phyloP scores from a whole-genome alignment of 2,797 vertebrate genomes.

The Leptatherina wallacei region DNA sequence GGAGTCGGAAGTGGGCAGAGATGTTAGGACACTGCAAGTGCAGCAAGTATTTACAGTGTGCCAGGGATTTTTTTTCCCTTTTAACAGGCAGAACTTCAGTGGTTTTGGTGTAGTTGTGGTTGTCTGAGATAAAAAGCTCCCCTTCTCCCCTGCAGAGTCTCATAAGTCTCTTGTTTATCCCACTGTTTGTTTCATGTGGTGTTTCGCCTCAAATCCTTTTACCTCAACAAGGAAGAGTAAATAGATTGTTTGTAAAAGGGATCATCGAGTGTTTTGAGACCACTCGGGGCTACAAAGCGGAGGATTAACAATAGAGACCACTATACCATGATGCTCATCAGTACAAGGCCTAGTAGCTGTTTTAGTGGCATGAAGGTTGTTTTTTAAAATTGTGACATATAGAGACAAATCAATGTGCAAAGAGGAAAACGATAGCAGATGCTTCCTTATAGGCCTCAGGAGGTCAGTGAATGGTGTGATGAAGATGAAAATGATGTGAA shows the following conservation, averaged over 20 bases:
- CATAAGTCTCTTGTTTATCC: slow-evolving; percentile 55
- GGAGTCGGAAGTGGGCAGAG: slow-evolving; percentile 14
- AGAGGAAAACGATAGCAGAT: slow-evolving; percentile 44
- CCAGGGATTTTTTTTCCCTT: slow-evolving; percentile 6
- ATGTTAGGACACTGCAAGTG: slow-evolving; percentile 6
- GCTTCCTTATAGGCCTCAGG: slow-evolving; percentile 15
- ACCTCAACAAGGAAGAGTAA: slow-evolving; percentile 59
- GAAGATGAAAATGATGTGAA: slow-evolving; percentile 42
- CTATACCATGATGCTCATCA: slow-evolving; percentile 23
- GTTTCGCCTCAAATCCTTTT: slow-evolving; percentile 29
- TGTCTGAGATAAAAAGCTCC: slow-evolving; percentile 27
- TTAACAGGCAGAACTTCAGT: slow-evolving; percentile 32
- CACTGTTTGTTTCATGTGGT: slow-evolving; percentile 64
- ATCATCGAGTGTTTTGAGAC: slow-evolving; percentile 45
- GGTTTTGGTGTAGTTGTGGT: slow-evolving; percentile 52
- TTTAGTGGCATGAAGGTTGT: slow-evolving; percentile 18
- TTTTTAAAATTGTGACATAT: slow-evolving; percentile 21
- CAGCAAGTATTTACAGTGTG: slow-evolving; percentile 32
- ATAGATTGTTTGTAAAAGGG: slow-evolving; percentile 58
- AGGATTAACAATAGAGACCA: slow-evolving; percentile 32
- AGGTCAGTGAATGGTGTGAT: slow-evolving; percentile 28
- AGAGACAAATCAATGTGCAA: slow-evolving; percentile 30
- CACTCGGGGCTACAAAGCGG: slow-evolving; percentile 38
- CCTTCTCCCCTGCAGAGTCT: slow-evolving; percentile 39
- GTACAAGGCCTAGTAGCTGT: slow-evolving; percentile 13